Evolutionary conservation across 2,888 invertebrate genomes (phyloP), one percentile per base, ranked within the genome.

Genomic region (Lasioglossum leucozonium): DNA sequence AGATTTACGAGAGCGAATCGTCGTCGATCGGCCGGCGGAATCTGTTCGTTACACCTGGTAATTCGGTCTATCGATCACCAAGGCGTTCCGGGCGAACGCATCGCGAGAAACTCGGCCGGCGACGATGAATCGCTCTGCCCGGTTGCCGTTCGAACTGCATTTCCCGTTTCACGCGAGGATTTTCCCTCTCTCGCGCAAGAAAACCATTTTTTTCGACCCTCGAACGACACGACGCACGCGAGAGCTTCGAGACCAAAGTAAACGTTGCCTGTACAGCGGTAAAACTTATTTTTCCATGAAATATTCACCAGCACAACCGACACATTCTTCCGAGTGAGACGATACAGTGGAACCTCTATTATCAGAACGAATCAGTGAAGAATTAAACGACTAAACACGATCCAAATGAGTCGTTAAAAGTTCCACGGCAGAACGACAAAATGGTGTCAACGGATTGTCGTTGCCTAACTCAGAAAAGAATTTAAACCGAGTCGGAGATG

Each of bases 1-100:
- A 88, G 89, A 88, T 89, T 86, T 85, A 89, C 85, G 83, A 79
- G 87, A 55, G 58, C 72, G 78, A 79, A 78, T 77, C 81, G 84
- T 77, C 73, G 84, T 81, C 88, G 82, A 88, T 88, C 81, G 72
- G 71, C 22, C 44, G 30, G 30, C 34, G n/a, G 72, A 81, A 79
- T 87, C 88, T 81, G 79, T 79, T 81, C 79, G 77, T 83, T 67
- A 72, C 84, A 84, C 81, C 81, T 77, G 86, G 72, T 58, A 81
- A 84, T 83, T 76, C 73, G 73, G 44, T 30, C 62, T n/a, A 67
- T 79, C 79, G 72, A 82, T 79, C 84, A 65, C 71, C 6, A 34
- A 65, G 26, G 34, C 65, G 76, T 67, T 67, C 22, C 69, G 22
- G 44, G 5, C n/a, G 30, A 55, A 71, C 10, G 69, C 79, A 55